Percentiles rank a stretch among this genome's conserved stretches.
Evolutionary conservation across 2,113 vertebrate species (phyloP).

Genomic region (Sceloporus undulatus): DNA sequence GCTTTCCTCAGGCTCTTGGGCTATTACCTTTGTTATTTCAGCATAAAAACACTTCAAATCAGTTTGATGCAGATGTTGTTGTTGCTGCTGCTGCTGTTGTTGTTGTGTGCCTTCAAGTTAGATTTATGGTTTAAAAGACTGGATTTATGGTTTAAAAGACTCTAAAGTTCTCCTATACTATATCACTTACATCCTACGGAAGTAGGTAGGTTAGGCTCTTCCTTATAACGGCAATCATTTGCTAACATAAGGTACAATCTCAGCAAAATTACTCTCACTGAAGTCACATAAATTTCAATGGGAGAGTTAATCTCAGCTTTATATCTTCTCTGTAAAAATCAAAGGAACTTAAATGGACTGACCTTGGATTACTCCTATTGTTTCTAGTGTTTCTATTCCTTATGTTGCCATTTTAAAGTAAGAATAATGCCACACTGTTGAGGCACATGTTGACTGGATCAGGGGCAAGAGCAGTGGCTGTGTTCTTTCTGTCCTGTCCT

Average conservation of each 20-base stretch:
- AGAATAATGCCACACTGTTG: too few species aligned
- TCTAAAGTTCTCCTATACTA: conserved; percentile 61
- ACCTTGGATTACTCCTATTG: not conserved
- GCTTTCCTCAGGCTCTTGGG: conserved; percentile 60
- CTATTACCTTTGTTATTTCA: conserved; percentile 68
- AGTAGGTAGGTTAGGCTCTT: conserved; percentile 46
- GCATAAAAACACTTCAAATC: conserved; percentile 58
- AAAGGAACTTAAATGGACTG: not conserved
- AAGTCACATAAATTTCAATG: not conserved
- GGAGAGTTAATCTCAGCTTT: not conserved
- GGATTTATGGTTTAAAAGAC: not conserved
- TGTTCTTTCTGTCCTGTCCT: too few species aligned
- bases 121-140: not conserved
- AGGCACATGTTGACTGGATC: too few species aligned
- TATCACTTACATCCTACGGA: conserved; percentile 22
- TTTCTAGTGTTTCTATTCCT: not conserved
- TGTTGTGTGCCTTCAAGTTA: not conserved
- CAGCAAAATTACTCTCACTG: not conserved
- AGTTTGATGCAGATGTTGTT: conserved; percentile 31
- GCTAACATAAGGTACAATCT: conserved; percentile 41
- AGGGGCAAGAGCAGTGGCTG: too few species aligned
- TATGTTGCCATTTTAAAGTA: conserved; percentile 61
- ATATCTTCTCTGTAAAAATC: not conserved
- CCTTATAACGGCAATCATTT: conserved; percentile 54
- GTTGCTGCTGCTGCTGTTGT: not conserved